Evolutionary conservation across 2,888 invertebrate species (phyloP).

Genomic region (Drosophila infuscata): DNA sequence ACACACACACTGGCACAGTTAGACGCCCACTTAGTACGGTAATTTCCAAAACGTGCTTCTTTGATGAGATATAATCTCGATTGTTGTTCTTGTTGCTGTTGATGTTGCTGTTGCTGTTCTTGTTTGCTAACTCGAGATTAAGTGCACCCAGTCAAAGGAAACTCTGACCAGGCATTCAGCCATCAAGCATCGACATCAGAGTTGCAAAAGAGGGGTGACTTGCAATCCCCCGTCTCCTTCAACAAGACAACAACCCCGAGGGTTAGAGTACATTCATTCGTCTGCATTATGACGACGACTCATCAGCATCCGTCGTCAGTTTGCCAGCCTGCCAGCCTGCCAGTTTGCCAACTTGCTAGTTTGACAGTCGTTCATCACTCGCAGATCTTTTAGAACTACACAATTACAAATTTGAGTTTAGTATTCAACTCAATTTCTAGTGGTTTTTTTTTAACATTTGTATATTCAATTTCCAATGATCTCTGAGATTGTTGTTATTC

Average conservation of each 20-base stretch:
- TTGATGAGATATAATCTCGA: conserved; percentile 83
- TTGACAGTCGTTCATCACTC: conserved; percentile 48
- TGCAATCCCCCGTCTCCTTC: background rate
- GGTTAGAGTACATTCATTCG: conserved; percentile 6
- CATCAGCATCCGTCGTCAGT: conserved; percentile 31
- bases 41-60: conserved; percentile 84
- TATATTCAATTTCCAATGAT: background rate
- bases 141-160: conserved; percentile 61
- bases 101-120: conserved; percentile 52
- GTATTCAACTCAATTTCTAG: conserved; percentile 1
- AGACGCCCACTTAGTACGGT: conserved; percentile 85
- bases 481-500: background rate
- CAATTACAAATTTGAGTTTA: background rate
- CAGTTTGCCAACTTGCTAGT: conserved; percentile 17
- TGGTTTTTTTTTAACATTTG: background rate
- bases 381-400: conserved; percentile 35
- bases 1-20: conserved; percentile 68
- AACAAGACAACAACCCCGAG: background rate
- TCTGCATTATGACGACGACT: conserved; percentile 70
- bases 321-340: conserved; percentile 28
- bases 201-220: background rate
- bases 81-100: conserved; percentile 48
- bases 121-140: conserved; percentile 64
- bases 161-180: conserved; percentile 28
- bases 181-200: conserved; percentile 38